Evolutionary conservation across 2,797 vertebrate species (phyloP), one percentile per base, ranked within the genome.

Genomic region (Channallabes apus): DNA sequence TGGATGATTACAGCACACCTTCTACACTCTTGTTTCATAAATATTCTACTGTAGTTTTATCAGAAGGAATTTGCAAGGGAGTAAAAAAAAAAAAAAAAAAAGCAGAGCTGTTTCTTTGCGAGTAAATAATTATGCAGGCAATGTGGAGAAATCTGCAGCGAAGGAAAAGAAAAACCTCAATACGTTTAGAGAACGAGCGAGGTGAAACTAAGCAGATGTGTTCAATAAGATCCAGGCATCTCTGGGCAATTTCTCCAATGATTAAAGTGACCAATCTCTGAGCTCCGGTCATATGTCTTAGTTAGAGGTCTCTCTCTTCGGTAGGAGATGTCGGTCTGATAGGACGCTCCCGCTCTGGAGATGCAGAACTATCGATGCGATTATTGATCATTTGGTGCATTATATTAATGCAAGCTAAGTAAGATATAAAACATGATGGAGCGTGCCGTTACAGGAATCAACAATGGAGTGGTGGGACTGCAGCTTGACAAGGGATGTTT

Each of bases 191-290:
- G 59, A 72, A 82, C 18, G 54, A 71, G 51, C 22, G 72, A 59
- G 54, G 56, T 38, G 81, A 71, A 71, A 61, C 22, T 71, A 61
- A 59, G 72, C 54, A 27, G 51, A 72, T 82, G 67, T 71, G 67
- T 51, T 84, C 72, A 76, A 69, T 84, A 68, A 68, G 51, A 41
- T 22, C 54, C 35, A 41, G 35, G 56, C n/a, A 46, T 71, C 54
- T 29, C 76, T 1, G 9, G 71, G 46, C 64, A 79, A 61, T 84
- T 22, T 38, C 59, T 84, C 62, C 76, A 69, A 27, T 71, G 73
- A 71, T 69, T 71, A 80, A 84, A 80, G 56, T 80, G 65, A 77
- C 65, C 65, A 84, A 65, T 75, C 56, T 9, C 46, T 35, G 56
- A 80, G 65, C 64, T 80, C 61, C 51, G 71, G 41, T 65, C 59